A percentile compares a stretch with the other conserved stretches of the same genome.
Evolutionary conservation across 2,113 vertebrate species (phyloP).

Genomic region (Centropus unirufus): DNA sequence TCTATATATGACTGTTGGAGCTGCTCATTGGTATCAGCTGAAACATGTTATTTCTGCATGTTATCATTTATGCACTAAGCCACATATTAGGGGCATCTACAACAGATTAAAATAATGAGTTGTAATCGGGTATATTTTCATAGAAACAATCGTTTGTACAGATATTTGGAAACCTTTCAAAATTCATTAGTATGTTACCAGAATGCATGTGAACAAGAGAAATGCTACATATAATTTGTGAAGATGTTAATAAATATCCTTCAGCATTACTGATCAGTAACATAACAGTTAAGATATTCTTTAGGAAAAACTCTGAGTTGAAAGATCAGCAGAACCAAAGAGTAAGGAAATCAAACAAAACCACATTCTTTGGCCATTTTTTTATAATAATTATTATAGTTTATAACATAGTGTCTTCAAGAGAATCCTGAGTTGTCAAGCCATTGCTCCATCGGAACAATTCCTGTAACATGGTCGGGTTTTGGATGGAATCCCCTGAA

Average conservation of each 20-base stretch:
- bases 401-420: background rate
- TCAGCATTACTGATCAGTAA: background rate
- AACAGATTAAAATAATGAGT: background rate
- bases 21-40: background rate
- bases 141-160: background rate
- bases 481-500: background rate
- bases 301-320: background rate
- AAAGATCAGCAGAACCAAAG: background rate
- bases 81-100: background rate
- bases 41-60: rapidly evolving
- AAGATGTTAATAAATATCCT: background rate
- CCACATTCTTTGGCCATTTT: rapidly evolving
- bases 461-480: background rate
- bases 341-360: background rate
- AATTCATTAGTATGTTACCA: background rate
- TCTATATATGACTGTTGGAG: background rate
- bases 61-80: background rate
- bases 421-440: background rate
- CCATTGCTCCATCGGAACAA: background rate
- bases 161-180: background rate
- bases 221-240: background rate
- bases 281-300: background rate
- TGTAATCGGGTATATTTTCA: background rate
- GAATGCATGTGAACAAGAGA: background rate
- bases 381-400: background rate